phyloP scores from a whole-genome alignment of 1,140 invertebrate species.

The Brachionus sp. region DNA sequence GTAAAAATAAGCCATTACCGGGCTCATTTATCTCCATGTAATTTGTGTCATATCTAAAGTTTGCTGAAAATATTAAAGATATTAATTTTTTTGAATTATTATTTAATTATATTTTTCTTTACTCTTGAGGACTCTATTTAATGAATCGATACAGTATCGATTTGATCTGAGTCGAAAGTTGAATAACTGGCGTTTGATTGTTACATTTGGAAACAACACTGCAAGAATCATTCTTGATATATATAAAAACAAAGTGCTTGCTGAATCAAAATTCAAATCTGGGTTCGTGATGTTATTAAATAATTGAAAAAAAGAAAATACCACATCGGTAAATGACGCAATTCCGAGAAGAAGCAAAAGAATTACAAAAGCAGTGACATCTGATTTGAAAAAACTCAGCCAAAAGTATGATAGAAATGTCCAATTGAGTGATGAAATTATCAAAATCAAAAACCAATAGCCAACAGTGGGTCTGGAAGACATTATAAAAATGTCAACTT shows the following conservation, averaged over 20 bases:
- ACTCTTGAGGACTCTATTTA: constrained; percentile 20
- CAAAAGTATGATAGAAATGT: constrained; percentile 29
- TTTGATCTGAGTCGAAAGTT: constrained; percentile 20
- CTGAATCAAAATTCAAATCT: constrained; percentile 1
- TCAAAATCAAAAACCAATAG: constrained; percentile 21
- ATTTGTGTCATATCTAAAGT: constrained; percentile 21
- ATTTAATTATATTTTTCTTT: background rate
- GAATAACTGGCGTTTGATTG: constrained; percentile 29
- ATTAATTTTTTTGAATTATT: background rate
- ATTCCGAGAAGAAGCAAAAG: background rate
- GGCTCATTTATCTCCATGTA: constrained; percentile 33
- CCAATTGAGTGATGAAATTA: constrained; percentile 29
- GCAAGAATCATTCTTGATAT: constrained; percentile 7
- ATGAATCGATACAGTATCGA: constrained; percentile 14
- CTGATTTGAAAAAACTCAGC: constrained; percentile 37
- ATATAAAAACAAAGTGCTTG: background rate
- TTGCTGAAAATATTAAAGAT: background rate
- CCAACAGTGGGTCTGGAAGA: background rate
- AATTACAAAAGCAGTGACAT: constrained; percentile 40
- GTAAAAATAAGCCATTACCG: constrained; percentile 24
- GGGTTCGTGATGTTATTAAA: constrained; percentile 18
- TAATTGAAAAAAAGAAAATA: constrained; percentile 39
- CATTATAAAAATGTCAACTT: constrained; percentile 19
- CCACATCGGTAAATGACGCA: background rate
- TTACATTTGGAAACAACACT: constrained; percentile 38